A percentile compares a stretch with the other conserved stretches of the same genome.
Evolutionary conservation across 2,888 invertebrate species (phyloP).

Genomic region (Cabera pusaria): DNA sequence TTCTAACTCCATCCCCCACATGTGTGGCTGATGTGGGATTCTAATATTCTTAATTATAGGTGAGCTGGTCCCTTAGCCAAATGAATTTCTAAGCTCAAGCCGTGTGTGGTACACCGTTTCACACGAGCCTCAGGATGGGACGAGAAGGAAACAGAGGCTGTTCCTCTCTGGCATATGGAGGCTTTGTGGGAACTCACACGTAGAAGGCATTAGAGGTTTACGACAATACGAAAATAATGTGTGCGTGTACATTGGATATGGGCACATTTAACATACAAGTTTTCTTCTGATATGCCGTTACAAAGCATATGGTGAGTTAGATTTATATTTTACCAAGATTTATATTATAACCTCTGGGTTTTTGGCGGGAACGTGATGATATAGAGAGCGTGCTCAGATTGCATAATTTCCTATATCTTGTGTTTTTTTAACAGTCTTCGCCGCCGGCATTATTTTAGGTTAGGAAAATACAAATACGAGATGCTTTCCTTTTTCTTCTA

Average conservation of each 20-base stretch:
- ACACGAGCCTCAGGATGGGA: conserved; percentile 41
- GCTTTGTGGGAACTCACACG: conserved; percentile 41
- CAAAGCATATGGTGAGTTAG: too few relatives aligned
- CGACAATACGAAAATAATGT: conserved; percentile 36
- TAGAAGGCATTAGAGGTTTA: conserved; percentile 27
- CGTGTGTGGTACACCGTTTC: conserved; percentile 42
- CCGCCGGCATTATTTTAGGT: too few relatives aligned
- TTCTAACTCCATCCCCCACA: conserved; percentile 64
- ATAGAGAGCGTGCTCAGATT: too few relatives aligned
- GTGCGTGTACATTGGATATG: conserved; percentile 29
- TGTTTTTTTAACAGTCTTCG: too few relatives aligned
- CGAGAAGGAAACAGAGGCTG: conserved; percentile 34
- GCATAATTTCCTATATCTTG: too few relatives aligned
- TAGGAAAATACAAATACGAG: too few relatives aligned
- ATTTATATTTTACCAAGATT: too few relatives aligned
- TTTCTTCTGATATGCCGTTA: conserved; percentile 17
- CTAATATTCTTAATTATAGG: conserved; percentile 30
- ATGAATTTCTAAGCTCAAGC: conserved; percentile 43
- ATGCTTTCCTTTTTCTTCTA: too few relatives aligned
- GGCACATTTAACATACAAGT: conserved; percentile 20
- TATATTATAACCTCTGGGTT: too few relatives aligned
- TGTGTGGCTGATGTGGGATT: conserved; percentile 35
- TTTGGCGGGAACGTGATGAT: too few relatives aligned
- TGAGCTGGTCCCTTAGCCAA: conserved; percentile 35
- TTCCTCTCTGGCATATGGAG: conserved; percentile 36